Evolutionary conservation across 2,888 invertebrate species (phyloP).

Genomic region (Sinodicranocentrus sp.): DNA sequence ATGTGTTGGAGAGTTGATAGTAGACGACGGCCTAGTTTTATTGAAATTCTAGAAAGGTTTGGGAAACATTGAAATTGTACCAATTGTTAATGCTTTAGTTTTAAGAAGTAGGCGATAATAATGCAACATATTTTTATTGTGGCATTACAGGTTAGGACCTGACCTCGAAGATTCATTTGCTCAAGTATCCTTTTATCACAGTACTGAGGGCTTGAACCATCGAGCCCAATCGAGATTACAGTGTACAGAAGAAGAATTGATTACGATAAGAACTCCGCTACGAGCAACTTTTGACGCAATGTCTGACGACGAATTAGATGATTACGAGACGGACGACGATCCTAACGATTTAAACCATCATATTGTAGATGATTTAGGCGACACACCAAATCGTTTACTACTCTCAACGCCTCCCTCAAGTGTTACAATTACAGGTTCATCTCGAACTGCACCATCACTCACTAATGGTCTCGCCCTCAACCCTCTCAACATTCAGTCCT

Average conservation of each 20-base stretch:
- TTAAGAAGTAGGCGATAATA: not conserved
- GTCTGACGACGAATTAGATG: constrained; percentile 68
- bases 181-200: constrained; percentile 84
- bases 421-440: constrained; percentile 31
- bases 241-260: constrained; percentile 63
- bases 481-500: constrained; percentile 34
- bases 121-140: not conserved
- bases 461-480: constrained; percentile 57
- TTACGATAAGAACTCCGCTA: constrained; percentile 69
- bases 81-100: not conserved
- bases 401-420: constrained; percentile 51
- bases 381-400: constrained; percentile 45
- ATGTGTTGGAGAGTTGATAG: constrained; percentile 94
- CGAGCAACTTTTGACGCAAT: constrained; percentile 72
- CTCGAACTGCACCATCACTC: constrained; percentile 43
- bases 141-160: constrained; percentile 82
- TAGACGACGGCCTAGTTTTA: constrained; percentile 89
- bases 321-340: constrained; percentile 63
- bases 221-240: constrained; percentile 52
- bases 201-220: constrained; percentile 76
- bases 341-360: constrained; percentile 40
- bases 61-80: constrained; percentile 21
- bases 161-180: constrained; percentile 83
- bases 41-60: constrained; percentile 84
- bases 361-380: constrained; percentile 67